phyloP scores from a whole-genome alignment of 2,888 invertebrate genomes.

The Tenthredo amoena region DNA sequence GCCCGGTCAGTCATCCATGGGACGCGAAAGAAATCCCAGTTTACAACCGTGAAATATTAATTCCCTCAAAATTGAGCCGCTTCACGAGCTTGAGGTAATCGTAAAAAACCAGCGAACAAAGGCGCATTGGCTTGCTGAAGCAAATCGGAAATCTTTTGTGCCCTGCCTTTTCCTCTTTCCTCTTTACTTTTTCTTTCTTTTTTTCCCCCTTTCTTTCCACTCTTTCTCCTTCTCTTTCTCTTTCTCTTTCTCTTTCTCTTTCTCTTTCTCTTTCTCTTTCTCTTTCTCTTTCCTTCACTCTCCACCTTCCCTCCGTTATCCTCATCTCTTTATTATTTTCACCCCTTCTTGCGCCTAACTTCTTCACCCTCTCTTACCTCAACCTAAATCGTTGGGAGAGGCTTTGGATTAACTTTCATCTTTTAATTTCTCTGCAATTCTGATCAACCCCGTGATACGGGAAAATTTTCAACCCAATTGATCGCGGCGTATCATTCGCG shows the following conservation, averaged over 20 bases:
- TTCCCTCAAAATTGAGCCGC: slow-evolving; percentile 32
- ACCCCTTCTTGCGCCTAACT: neutral
- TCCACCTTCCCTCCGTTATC: neutral
- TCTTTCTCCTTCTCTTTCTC: neutral
- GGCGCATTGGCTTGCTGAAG: slow-evolving; percentile 42
- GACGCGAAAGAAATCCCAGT: slow-evolving; percentile 12
- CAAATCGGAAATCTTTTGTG: slow-evolving; percentile 49
- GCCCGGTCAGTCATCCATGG: neutral
- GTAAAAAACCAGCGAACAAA: slow-evolving; percentile 43
- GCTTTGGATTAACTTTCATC: slow-evolving; percentile 38
- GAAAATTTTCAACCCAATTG: slow-evolving; percentile 34
- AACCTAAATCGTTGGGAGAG: neutral
- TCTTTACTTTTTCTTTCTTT: neutral
- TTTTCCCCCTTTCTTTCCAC: too few relatives aligned
- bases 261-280: neutral
- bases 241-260: neutral
- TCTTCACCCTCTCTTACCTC: slow-evolving; percentile 14
- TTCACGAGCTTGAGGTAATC: slow-evolving; percentile 30
- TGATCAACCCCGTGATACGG: slow-evolving; percentile 31
- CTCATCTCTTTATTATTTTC: neutral
- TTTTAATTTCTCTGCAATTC: slow-evolving; percentile 5
- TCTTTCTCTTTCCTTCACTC: neutral
- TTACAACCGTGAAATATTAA: slow-evolving; percentile 47
- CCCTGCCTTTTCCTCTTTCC: neutral
- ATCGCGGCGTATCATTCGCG: slow-evolving; percentile 6